Evolutionary conservation across 2,113 vertebrate species (phyloP).

Genomic region (Galbula dea): DNA sequence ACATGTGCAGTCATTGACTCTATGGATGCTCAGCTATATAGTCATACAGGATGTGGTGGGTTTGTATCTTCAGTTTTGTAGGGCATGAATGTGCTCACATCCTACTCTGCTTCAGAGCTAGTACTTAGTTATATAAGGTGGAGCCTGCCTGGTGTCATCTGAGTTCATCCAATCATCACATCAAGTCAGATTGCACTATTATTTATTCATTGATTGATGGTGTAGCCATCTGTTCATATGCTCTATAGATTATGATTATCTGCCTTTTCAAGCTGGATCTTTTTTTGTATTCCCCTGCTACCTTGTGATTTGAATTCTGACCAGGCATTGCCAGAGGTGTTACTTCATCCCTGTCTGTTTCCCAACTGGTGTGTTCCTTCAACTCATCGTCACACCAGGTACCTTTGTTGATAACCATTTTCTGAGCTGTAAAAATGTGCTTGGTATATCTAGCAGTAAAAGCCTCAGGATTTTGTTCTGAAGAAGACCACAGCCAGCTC

Average conservation of each 20-base stretch:
- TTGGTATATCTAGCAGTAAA: neutral
- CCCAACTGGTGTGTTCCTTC: neutral
- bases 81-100: neutral
- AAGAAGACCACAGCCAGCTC: neutral
- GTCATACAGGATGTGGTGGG: neutral
- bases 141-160: slow-evolving; percentile 4
- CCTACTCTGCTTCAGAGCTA: neutral
- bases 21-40: neutral
- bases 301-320: slow-evolving; percentile 21
- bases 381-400: neutral
- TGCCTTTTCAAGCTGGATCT: slow-evolving; percentile 9
- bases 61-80: neutral
- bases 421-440: neutral
- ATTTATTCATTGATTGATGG: slow-evolving; percentile 56
- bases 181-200: slow-evolving; percentile 35
- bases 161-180: slow-evolving; percentile 36
- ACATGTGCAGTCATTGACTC: neutral
- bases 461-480: neutral
- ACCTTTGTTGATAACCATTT: neutral
- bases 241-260: slow-evolving; percentile 38
- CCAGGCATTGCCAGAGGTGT: slow-evolving; percentile 4
- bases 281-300: slow-evolving; percentile 11
- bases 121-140: slow-evolving; percentile 4
- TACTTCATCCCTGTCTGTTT: neutral
- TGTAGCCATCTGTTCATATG: slow-evolving; percentile 45